phyloP scores from a whole-genome alignment of 2,888 invertebrate species.

The Fragum sueziense region DNA sequence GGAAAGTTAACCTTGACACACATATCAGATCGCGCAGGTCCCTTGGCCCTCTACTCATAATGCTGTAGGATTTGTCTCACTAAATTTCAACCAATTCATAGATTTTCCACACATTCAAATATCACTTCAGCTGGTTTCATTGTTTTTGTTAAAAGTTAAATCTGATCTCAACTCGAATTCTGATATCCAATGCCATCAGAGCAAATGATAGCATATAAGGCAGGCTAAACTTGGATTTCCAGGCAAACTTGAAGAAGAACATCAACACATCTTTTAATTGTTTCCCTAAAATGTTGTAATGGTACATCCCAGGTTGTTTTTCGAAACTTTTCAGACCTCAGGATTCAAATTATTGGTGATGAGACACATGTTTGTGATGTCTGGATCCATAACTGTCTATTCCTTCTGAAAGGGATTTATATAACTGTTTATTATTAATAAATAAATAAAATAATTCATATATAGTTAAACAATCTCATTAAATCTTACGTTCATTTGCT shows the following conservation, averaged over 20 bases:
- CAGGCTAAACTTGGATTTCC: slow-evolving; percentile 87
- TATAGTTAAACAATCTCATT: no score
- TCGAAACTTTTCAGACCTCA: no score
- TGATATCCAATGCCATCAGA: slow-evolving; percentile 68
- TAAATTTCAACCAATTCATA: no score
- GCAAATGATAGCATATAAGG: slow-evolving; percentile 84
- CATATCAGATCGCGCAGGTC: slow-evolving; percentile 81
- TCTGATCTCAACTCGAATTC: slow-evolving; percentile 68
- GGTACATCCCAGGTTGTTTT: background rate
- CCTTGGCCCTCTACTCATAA: slow-evolving; percentile 80
- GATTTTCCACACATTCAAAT: no score
- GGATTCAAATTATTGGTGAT: no score
- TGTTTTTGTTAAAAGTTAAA: slow-evolving; percentile 39
- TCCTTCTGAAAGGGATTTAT: no score
- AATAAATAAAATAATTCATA: no score
- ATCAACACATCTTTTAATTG: slow-evolving; percentile 73
- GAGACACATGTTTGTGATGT: no score
- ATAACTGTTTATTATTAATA: no score
- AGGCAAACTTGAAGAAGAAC: slow-evolving; percentile 88
- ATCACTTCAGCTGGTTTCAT: background rate
- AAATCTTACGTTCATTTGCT: no score
- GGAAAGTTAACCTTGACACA: slow-evolving; percentile 79
- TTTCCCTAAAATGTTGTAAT: background rate
- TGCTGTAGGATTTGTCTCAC: background rate
- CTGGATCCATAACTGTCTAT: no score